A percentile compares a stretch with the other conserved stretches of the same genome.
phyloP scores from a whole-genome alignment of 2,797 vertebrate genomes.

The Peromyscus aztecus region DNA sequence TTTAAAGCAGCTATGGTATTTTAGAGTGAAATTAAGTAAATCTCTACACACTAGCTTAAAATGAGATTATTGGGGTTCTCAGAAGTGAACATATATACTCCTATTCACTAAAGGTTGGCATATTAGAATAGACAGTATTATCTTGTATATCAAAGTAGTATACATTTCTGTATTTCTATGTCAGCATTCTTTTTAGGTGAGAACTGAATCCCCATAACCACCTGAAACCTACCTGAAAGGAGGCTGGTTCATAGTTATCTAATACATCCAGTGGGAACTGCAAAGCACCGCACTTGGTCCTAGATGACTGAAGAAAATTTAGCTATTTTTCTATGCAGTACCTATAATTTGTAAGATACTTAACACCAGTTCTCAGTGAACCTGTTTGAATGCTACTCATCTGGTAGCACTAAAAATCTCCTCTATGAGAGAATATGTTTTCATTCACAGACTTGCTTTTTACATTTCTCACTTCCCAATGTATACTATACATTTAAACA shows the following conservation, averaged over 20 bases:
- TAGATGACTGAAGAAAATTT: not conserved
- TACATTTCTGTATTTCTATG: not conserved
- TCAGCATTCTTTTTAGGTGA: not conserved
- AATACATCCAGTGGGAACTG: constrained; percentile 14
- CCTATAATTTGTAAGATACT: constrained; percentile 43
- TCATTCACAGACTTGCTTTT: not conserved
- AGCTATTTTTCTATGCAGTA: constrained; percentile 48
- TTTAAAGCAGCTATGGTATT: not conserved
- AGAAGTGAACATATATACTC: not conserved
- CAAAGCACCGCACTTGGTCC: not conserved
- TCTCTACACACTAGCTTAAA: not conserved
- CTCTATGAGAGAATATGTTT: not conserved
- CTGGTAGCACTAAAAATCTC: constrained; percentile 14
- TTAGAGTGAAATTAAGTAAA: not conserved
- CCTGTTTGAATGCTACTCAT: constrained; percentile 8
- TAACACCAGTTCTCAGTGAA: not conserved
- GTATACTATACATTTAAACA: constrained; percentile 4
- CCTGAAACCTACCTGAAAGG: not conserved
- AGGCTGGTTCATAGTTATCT: constrained; percentile 29
- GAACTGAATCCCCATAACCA: not conserved
- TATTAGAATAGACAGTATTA: not conserved
- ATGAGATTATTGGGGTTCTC: not conserved
- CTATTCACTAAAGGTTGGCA: not conserved
- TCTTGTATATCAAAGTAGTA: not conserved
- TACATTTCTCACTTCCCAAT: not conserved